A percentile compares a stretch with the other conserved stretches of the same genome.
These are phyloP conservation scores for Cydia amplana DNA, from an alignment of 1,140 invertebrate species.

Conservation along the genomic window DNA sequence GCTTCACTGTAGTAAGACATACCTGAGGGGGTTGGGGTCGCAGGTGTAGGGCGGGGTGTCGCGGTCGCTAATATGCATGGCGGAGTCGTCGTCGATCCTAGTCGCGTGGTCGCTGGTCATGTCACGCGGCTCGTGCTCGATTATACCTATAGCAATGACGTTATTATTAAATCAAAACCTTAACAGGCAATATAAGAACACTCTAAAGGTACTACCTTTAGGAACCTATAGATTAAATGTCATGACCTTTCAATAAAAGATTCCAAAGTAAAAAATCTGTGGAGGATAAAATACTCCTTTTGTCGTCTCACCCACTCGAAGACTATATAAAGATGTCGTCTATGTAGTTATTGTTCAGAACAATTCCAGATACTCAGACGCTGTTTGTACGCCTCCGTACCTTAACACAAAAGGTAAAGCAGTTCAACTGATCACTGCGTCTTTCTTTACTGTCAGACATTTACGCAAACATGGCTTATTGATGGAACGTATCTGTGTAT, in stretches of 20 bases:
- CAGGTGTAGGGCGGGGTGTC: slow-evolving; percentile 61
- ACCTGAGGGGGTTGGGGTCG: slow-evolving; percentile 70
- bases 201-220: neutral
- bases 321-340: neutral
- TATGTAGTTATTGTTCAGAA: no score
- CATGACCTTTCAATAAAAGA: slow-evolving; percentile 21
- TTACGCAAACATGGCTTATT: no score
- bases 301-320: neutral
- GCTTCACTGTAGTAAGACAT: neutral
- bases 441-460: no score
- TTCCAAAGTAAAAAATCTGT: neutral
- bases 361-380: no score
- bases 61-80: slow-evolving; percentile 67
- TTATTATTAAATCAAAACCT: neutral
- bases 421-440: no score
- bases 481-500: no score
- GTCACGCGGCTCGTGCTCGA: slow-evolving; percentile 62
- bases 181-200: neutral
- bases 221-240: slow-evolving; percentile 16
- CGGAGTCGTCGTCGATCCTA: slow-evolving; percentile 44
- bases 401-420: no score
- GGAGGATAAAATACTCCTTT: neutral
- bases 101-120: slow-evolving; percentile 66
- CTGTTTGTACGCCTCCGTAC: no score
- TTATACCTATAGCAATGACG: slow-evolving; percentile 55